These are phyloP conservation scores for Intellagama lesueurii DNA, from an alignment of 2,797 vertebrate genomes.

Conservation along the genomic window DNA sequence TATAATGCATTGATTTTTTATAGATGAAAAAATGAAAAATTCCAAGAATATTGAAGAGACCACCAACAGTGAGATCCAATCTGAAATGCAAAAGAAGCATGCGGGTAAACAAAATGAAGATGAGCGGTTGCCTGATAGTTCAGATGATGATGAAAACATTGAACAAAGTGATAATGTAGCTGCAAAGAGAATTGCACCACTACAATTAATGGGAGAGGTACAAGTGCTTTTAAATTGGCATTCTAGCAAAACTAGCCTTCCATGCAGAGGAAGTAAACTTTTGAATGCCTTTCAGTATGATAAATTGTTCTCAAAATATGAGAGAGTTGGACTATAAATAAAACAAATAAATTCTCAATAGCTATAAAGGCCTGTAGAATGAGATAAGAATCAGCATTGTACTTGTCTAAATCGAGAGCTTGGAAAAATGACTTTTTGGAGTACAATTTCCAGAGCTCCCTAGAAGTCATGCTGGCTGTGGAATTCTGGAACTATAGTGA, in stretches of 20 bases:
- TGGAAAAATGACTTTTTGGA: no score
- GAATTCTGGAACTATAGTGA: no score
- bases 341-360: no score
- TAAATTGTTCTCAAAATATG: no score
- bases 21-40: conserved; percentile 57
- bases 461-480: no score
- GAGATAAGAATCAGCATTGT: not conserved
- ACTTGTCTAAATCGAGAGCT: not conserved
- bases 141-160: conserved; percentile 53
- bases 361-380: not conserved
- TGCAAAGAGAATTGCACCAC: conserved; percentile 58
- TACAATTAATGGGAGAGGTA: conserved; percentile 76
- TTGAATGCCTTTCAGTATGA: not conserved
- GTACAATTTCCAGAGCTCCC: no score
- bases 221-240: conserved; percentile 11
- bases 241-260: not conserved
- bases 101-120: conserved; percentile 25
- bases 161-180: conserved; percentile 35
- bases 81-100: conserved; percentile 35
- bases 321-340: no score
- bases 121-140: conserved; percentile 46
- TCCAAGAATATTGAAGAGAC: conserved; percentile 38
- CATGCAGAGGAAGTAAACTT: not conserved
- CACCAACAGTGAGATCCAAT: conserved; percentile 24
- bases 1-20: conserved; percentile 32